Base-by-base conservation (phyloP, 2,797 vertebrate genomes). In the Semotilus atromaculatus region DNA sequence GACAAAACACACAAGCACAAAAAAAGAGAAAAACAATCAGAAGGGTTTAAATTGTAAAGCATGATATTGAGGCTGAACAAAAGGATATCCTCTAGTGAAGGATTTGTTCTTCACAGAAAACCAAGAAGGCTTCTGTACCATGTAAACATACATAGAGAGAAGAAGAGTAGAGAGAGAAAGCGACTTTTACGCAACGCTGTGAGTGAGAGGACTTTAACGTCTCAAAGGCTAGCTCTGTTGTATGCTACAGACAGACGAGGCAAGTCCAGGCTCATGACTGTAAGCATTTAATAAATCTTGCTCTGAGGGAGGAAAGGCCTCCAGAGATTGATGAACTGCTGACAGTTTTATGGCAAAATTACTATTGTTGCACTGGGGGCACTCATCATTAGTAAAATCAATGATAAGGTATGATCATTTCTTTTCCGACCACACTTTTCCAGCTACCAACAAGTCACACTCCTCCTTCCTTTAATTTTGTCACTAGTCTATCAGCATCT, bases 201-300 rank as follows among this genome's bases (percentile, higher is more conserved):
- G 91, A 94, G 91, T 88, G 92, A 90, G 91, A 90, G 91, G 90
- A 92, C 26, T 93, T 93, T 92, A 92, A 92, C 86, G 83, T 72
- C 53, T 81, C 84, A 90, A 34, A 89, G 90, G 91, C 93, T 89
- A 73, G 77, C 91, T 91, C 92, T 94, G 89, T 91, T 85, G 94
- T 91, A 91, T 91, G 90, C 93, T 91, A 88, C 90, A 94, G 95
- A 95, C 93, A 93, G 94, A 87, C 88, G 43, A 87, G 89, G 92
- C 97, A 93, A 94, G 97, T 93, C 94, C 85, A 26, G 93, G 94
- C 97, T 96, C 26, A 97, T 89, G 91, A 21, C 43, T 55, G 40
- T 89, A 93, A 88, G 90, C 91, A 92, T 96, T 96, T 96, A 97
- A 96, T 97, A 97, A 97, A 97, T 96, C 96, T 96, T 93, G 92